Base-by-base conservation (phyloP, 2,113 vertebrate genomes). In the Lanius ludovicianus region DNA sequence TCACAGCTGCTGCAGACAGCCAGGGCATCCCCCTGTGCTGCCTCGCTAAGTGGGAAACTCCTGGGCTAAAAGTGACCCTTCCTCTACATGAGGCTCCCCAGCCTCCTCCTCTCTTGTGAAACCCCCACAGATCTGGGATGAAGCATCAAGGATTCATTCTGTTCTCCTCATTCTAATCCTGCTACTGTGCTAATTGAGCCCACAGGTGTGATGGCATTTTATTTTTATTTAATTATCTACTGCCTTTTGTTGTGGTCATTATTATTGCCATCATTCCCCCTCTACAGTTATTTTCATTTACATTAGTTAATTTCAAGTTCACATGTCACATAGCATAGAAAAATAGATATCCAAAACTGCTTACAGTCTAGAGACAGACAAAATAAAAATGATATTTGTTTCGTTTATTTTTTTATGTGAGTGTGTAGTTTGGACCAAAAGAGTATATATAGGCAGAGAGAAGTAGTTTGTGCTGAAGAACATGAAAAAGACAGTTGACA, bases 11-110 rank as follows among this genome's bases (percentile, higher is more conserved):
- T 62, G 11, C 9, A 46, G 69, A 6, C n/a, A 73, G 44, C 23
- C 17, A 2, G 20, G 9, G 47, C 47, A 41, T 18, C 20, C 14
- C 0, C 0, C 42, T 9, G 8, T 11, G 20, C 31, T 56, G 19
- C 21, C 4, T 4, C 12, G 4, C 20, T 50, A 1, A 39, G 28
- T 1, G 9, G 16, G 52, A 47, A n/a, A 5, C 3, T 39, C 17
- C 39, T 37, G 9, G 7, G 17, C 46, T 87, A 33, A 84, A 84
- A 70, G 5, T 10, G 49, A 22, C 41, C 37, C 37, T 28, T 44
- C n/a, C 22, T 56, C 13, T 15, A 9, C 21, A 8, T 13, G 10
- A 24, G 24, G 27, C 16, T 89, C 28, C 50, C 17, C 24, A 21
- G 10, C 6, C 3, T 62, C 13, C 7, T 74, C 13, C 18, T 69